Evolutionary conservation across 2,888 invertebrate species (phyloP), one percentile per base, ranked within the genome.

Genomic region (Erebia aethiops): DNA sequence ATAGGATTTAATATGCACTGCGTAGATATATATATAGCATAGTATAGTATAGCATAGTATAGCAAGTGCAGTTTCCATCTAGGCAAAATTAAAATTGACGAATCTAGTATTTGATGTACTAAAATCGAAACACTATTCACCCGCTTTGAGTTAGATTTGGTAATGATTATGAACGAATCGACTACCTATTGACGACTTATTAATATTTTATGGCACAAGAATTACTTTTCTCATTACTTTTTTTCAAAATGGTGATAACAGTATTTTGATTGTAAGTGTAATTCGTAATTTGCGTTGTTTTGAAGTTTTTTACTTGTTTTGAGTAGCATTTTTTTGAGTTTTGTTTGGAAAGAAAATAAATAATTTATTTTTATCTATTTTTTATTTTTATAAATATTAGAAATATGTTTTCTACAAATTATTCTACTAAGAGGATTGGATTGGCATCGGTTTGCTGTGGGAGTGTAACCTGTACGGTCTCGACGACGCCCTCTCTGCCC

Each of bases 401-500:
- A 21, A 21, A 21, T 13, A 21, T 21, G 5, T 56, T 21, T 11
- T 56, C 11, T 7, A 3, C 3, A 2, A 35, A 7, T 13, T 57
- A 35, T 35, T 35, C 35, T 5, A 7, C 7, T 35, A 0, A 35
- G 7, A 7, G 35, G 35, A 35, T 35, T 35, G 35, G 5, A 35
- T 35, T 16, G 10, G 35, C n/a, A 56, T 51, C 13, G 35, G 3
- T 51, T 51, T 56, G n/a, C 4, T 46, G 56, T 41, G 67, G 61
- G 11, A 78, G 74, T 4, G 66, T 76, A 35, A 88, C 51, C 16
- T 76, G 76, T 0, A 93, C 88, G 76, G 84, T 87, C 74, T 92
- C 89, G 3, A 93, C 70, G 4, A 84, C 62, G 1, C 95, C 95
- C 11, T 81, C 85, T 41, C 88, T 86, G 16, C 94, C 95, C 1